A percentile compares a stretch with the other conserved stretches of the same genome.
Conservation (phyloP, 2,888 invertebrate species). For the Temnothorax unifasciatus region DNA sequence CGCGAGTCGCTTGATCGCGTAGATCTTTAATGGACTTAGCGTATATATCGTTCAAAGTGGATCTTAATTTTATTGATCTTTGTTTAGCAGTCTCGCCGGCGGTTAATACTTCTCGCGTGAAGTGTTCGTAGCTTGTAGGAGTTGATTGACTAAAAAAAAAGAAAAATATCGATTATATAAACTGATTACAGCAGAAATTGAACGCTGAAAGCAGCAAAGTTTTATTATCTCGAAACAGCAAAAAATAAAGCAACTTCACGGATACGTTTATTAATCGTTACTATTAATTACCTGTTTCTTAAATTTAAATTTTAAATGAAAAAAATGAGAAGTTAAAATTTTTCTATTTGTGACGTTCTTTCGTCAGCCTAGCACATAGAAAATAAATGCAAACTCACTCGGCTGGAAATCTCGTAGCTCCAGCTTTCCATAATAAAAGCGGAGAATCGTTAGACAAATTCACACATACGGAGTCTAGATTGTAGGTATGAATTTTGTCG, state of each 20-base stretch:
- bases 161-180: conserved; percentile 13
- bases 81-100: conserved; percentile 92
- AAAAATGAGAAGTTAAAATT: background rate
- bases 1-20: conserved; percentile 93
- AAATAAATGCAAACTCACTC: conserved; percentile 87
- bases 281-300: too few relatives aligned
- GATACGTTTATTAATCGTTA: background rate
- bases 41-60: conserved; percentile 91
- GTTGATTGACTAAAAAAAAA: conserved; percentile 90
- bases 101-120: conserved; percentile 92
- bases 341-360: background rate
- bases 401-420: conserved; percentile 92
- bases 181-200: background rate
- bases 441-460: conserved; percentile 90
- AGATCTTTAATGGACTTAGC: conserved; percentile 93
- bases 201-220: background rate
- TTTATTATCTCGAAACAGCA: background rate
- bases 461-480: conserved; percentile 91
- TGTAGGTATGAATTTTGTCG: conserved; percentile 94
- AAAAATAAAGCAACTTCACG: background rate
- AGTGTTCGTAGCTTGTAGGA: conserved; percentile 94
- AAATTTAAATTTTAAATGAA: too few relatives aligned
- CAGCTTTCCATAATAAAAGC: conserved; percentile 92
- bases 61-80: conserved; percentile 91
- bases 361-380: background rate